These are phyloP conservation scores for Lucinisca nassula DNA, from an alignment of 2,888 invertebrate genomes.

Conservation along the genomic window DNA sequence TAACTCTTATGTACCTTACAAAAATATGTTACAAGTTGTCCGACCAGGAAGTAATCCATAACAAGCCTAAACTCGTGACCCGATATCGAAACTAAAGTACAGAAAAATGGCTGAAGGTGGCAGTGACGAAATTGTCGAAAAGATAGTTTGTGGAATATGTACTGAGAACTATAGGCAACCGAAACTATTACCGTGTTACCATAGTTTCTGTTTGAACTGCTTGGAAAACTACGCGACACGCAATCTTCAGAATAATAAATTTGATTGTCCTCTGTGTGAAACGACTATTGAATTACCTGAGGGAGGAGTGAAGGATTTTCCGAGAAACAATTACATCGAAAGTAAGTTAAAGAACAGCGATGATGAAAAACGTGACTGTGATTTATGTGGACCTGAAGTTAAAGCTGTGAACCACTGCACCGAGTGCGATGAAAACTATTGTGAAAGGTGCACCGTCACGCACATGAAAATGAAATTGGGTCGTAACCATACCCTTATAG, in stretches of 20 bases:
- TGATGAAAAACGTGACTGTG: neutral
- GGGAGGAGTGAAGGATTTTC: constrained; percentile 25
- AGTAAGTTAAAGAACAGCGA: too few species aligned
- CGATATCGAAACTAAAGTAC: neutral
- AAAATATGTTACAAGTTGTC: too few species aligned
- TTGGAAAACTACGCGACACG: neutral
- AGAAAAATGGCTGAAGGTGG: neutral
- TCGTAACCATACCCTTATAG: neutral
- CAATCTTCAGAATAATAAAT: neutral
- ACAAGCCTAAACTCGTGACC: too few species aligned
- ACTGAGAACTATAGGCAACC: neutral
- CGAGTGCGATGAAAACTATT: constrained; percentile 11
- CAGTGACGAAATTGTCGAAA: neutral
- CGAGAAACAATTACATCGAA: constrained; percentile 15
- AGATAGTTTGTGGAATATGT: neutral
- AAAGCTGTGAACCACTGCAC: neutral
- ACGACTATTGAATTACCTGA: neutral
- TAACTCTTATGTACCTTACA: too few species aligned
- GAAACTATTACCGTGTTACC: neutral
- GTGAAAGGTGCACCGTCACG: neutral
- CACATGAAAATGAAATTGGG: neutral
- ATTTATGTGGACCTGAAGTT: constrained; percentile 16
- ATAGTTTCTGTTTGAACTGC: neutral
- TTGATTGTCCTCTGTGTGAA: neutral
- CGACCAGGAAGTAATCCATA: too few species aligned